These are phyloP conservation scores for Spongilla lacustris DNA, from an alignment of 37 sponge, comb jelly and placozoan species.

Conservation along the genomic window DNA sequence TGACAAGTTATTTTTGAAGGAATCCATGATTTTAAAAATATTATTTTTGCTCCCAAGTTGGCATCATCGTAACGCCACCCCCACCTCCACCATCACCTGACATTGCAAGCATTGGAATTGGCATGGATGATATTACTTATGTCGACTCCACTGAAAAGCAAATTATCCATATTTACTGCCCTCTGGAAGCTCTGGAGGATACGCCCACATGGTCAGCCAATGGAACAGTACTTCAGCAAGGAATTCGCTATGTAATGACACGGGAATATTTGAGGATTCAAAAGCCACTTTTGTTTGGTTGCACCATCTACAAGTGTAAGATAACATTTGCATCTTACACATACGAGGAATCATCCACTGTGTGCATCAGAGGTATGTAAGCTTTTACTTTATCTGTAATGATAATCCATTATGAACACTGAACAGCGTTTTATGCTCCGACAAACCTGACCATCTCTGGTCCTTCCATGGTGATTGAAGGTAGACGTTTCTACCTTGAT, in stretches of 20 bases:
- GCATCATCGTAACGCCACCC: neutral
- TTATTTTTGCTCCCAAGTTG: conserved; percentile 5
- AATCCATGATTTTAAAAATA: neutral
- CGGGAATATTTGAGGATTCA: neutral
- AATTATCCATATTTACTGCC: conserved; percentile 4
- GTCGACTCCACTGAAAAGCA: neutral
- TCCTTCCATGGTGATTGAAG: neutral
- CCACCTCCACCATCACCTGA: neutral
- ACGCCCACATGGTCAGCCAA: neutral
- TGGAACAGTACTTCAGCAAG: neutral
- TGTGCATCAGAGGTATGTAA: conserved; percentile 14
- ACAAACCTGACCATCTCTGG: conserved; percentile 13
- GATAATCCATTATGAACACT: neutral
- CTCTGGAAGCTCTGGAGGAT: neutral
- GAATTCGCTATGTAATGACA: neutral
- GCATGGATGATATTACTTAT: neutral
- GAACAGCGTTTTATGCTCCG: conserved; percentile 16
- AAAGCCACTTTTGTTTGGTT: neutral
- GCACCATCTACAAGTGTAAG: conserved; percentile 1
- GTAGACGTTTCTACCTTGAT: neutral
- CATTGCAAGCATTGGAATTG: conserved; percentile 5
- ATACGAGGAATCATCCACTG: neutral
- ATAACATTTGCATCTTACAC: neutral
- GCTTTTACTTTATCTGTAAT: neutral
- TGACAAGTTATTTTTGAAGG: neutral